Percentiles rank a stretch among this genome's conserved stretches.
These are phyloP conservation scores for Erinaceus europaeus DNA, from an alignment of 2,113 vertebrate species.

Conservation along the genomic window DNA sequence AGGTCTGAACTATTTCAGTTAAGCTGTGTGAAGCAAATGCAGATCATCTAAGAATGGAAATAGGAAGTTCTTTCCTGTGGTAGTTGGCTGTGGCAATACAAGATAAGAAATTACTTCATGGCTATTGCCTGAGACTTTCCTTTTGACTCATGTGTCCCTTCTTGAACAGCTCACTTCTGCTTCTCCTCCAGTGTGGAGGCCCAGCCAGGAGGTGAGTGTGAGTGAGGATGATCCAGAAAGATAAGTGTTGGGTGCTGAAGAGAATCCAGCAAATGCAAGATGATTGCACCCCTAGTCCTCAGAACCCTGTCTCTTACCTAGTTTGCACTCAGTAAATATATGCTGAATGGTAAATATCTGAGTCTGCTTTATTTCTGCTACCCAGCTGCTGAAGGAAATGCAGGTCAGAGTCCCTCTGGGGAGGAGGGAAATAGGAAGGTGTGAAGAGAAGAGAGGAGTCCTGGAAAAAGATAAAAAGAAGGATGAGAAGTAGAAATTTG, in stretches of 20 bases:
- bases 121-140: constrained; percentile 70
- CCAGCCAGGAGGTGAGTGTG: neutral
- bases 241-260: neutral
- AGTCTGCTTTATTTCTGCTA: neutral
- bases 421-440: neutral
- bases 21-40: neutral
- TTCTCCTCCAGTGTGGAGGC: constrained; percentile 44
- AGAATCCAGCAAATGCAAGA: neutral
- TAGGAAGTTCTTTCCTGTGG: constrained; percentile 66
- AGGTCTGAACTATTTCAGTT: neutral
- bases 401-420: neutral
- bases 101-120: constrained; percentile 75
- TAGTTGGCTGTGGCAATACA: constrained; percentile 67
- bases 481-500: too few species aligned
- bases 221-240: neutral
- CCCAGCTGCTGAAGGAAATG: neutral
- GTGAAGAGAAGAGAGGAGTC: neutral
- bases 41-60: constrained; percentile 42
- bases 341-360: neutral
- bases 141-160: constrained; percentile 58
- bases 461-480: neutral
- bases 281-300: neutral
- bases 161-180: constrained; percentile 68
- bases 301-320: neutral
- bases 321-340: neutral